These are phyloP conservation scores for western clawed frog (Xenopus tropicalis) DNA, from an alignment of 2,113 vertebrate genomes.

Conservation along the genomic window DNA sequence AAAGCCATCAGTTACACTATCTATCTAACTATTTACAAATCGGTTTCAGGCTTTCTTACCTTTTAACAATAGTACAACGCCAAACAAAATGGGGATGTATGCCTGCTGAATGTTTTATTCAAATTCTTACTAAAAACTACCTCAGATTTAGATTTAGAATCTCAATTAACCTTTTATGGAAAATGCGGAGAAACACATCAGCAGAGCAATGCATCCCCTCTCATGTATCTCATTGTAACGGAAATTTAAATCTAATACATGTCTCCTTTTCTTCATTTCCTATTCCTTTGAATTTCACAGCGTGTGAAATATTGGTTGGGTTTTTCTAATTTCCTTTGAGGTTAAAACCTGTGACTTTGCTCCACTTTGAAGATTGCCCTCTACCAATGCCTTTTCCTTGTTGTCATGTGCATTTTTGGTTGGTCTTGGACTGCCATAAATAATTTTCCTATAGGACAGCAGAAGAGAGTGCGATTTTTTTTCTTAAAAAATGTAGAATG, in stretches of 20 bases:
- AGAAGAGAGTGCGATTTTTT: background rate
- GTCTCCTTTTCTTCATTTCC: conserved; percentile 33
- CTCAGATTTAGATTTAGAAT: no score
- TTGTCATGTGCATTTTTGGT: conserved; percentile 1
- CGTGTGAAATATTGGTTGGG: conserved; percentile 36
- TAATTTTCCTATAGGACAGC: conserved; percentile 11
- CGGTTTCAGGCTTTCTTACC: no score
- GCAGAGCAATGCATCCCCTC: no score
- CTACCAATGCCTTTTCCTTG: conserved; percentile 28
- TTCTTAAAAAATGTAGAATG: no score
- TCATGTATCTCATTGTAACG: background rate
- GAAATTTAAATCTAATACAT: conserved; percentile 16
- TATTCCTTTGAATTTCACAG: conserved; percentile 40
- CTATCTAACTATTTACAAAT: no score
- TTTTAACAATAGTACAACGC: no score
- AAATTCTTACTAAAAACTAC: no score
- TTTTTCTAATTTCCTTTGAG: conserved; percentile 43
- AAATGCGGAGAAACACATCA: no score
- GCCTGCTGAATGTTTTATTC: no score
- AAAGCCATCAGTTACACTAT: no score
- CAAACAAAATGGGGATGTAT: no score
- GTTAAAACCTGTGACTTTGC: conserved; percentile 38
- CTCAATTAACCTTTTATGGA: no score
- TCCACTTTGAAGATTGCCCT: conserved; percentile 45
- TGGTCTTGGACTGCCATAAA: conserved; percentile 23